These are phyloP conservation scores for Micrasema minimum DNA, from an alignment of 1,140 invertebrate species.

Conservation along the genomic window DNA sequence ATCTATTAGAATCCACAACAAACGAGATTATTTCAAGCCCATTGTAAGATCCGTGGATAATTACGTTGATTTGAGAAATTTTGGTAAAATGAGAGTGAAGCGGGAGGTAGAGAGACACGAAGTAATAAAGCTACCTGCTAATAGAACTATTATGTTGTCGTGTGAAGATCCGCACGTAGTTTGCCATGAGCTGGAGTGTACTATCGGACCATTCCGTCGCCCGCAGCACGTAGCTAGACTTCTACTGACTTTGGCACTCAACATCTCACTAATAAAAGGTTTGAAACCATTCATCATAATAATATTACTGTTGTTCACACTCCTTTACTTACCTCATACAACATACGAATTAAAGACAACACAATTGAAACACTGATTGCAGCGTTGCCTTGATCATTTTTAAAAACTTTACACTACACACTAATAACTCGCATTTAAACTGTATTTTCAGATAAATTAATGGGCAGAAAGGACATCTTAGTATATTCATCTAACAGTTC, in stretches of 20 bases:
- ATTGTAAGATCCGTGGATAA: background rate
- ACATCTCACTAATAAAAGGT: slow-evolving; percentile 44
- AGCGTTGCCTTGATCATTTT: too few relatives aligned
- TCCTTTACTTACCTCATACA: too few relatives aligned
- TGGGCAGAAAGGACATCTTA: slow-evolving; percentile 44
- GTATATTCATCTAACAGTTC: slow-evolving; percentile 19
- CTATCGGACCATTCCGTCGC: slow-evolving; percentile 39
- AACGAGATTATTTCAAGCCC: slow-evolving; percentile 5
- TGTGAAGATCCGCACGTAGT: slow-evolving; percentile 15
- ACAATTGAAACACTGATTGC: too few relatives aligned
- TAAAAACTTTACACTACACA: too few relatives aligned
- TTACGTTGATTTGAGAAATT: background rate
- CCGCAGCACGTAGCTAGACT: slow-evolving; percentile 25
- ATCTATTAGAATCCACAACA: background rate
- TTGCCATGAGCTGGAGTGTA: slow-evolving; percentile 37
- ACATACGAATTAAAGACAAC: too few relatives aligned
- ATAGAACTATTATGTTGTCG: slow-evolving; percentile 31
- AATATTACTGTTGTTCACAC: background rate
- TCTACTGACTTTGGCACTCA: slow-evolving; percentile 32
- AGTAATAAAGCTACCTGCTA: slow-evolving; percentile 22
- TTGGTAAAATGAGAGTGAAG: background rate
- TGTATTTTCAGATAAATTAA: slow-evolving; percentile 38
- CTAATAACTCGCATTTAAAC: too few relatives aligned
- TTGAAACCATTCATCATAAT: background rate
- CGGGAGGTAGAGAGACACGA: background rate